phyloP scores from a whole-genome alignment of 1,140 invertebrate genomes.

The Drosophila pectinifera region DNA sequence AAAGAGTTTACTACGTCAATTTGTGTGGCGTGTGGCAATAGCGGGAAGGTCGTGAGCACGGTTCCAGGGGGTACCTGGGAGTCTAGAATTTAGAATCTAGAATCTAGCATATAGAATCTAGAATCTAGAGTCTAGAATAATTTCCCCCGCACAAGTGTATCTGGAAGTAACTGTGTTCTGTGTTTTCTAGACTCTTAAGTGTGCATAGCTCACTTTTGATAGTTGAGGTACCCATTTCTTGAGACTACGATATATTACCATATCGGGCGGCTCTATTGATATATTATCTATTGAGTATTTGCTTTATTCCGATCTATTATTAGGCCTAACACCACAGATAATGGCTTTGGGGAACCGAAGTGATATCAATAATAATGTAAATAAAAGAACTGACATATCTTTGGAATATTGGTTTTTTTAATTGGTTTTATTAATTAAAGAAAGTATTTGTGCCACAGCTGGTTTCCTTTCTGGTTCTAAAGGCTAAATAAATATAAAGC shows the following conservation, averaged over 20 bases:
- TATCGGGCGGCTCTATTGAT: slow-evolving; percentile 29
- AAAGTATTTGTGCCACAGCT: too few relatives aligned
- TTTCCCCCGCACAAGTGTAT: slow-evolving; percentile 11
- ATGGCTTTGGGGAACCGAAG: neutral
- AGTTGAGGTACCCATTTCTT: slow-evolving; percentile 16
- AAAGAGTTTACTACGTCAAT: slow-evolving; percentile 52
- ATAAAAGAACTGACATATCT: neutral
- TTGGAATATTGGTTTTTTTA: neutral
- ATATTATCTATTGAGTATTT: slow-evolving; percentile 1
- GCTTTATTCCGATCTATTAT: too few relatives aligned
- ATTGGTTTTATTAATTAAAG: neutral
- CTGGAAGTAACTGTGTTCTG: slow-evolving; percentile 18
- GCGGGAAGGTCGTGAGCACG: slow-evolving; percentile 37
- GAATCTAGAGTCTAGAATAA: slow-evolving; percentile 19
- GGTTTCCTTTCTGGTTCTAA: too few relatives aligned
- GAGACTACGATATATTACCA: neutral
- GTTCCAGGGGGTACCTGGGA: slow-evolving; percentile 7
- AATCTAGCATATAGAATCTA: neutral
- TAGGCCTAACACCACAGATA: too few relatives aligned
- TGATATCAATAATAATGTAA: neutral
- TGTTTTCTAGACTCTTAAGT: slow-evolving; percentile 17
- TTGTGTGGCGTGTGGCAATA: slow-evolving; percentile 42
- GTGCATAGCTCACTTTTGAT: slow-evolving; percentile 23
- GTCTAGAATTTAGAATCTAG: slow-evolving; percentile 2
- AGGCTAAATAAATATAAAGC: too few relatives aligned